Evolutionary conservation across 2,888 invertebrate genomes (phyloP).

Genomic region (Stegophylla sp.): DNA sequence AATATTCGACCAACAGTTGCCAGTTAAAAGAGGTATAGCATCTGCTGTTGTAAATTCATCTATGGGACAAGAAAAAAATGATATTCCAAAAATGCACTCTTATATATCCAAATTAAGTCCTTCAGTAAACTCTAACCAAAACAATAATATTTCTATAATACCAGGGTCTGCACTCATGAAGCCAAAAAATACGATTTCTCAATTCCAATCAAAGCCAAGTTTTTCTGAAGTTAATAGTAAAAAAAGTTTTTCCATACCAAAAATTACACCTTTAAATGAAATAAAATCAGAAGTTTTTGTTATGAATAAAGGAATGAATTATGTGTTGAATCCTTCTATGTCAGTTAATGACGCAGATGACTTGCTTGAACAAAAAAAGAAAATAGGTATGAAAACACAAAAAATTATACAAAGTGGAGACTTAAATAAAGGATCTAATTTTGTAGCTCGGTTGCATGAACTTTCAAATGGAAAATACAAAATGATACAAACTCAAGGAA

Average conservation of each 20-base stretch:
- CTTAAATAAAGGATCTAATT: background rate
- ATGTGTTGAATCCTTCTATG: background rate
- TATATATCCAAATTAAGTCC: background rate
- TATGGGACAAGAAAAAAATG: slow-evolving; percentile 1
- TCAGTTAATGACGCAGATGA: background rate
- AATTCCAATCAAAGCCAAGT: background rate
- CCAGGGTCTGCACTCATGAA: background rate
- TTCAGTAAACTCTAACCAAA: background rate
- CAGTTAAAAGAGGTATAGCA: background rate
- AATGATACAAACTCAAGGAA: slow-evolving; percentile 30
- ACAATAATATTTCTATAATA: slow-evolving; percentile 5
- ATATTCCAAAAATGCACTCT: background rate
- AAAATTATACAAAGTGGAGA: background rate
- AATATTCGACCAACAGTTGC: background rate
- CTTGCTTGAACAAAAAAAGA: background rate
- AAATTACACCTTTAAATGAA: background rate
- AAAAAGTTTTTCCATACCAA: background rate
- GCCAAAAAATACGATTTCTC: background rate
- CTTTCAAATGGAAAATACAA: slow-evolving; percentile 22
- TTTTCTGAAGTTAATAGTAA: background rate
- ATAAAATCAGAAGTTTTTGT: slow-evolving; percentile 8
- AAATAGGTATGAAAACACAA: background rate
- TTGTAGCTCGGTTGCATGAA: slow-evolving; percentile 30
- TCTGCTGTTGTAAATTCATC: background rate
- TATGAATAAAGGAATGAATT: slow-evolving; percentile 6